Evolutionary conservation across 2,888 invertebrate genomes (phyloP).

Genomic region (Iphiclides podalirius): DNA sequence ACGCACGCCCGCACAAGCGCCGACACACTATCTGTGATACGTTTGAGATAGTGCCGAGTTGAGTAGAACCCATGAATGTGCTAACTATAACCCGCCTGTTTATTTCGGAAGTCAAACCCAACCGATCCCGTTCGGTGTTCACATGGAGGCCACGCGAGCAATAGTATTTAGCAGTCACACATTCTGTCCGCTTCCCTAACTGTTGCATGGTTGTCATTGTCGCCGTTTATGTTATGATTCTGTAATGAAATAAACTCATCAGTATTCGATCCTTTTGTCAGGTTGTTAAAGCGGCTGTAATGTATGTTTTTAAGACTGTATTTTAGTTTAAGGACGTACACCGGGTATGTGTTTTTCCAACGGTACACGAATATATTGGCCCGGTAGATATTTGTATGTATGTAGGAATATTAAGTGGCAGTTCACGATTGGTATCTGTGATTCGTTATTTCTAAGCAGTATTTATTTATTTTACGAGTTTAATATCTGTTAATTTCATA

Average conservation of each 20-base stretch:
- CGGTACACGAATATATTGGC: constrained; percentile 18
- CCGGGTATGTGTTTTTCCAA: constrained; percentile 23
- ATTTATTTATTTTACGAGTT: constrained; percentile 54
- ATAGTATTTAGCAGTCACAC: constrained; percentile 40
- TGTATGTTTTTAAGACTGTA: constrained; percentile 73
- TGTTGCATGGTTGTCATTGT: constrained; percentile 55
- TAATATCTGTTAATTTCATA: constrained; percentile 27
- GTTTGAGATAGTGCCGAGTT: constrained; percentile 58
- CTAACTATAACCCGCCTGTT: constrained; percentile 49
- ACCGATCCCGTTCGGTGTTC: constrained; percentile 32
- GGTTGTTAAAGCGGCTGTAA: constrained; percentile 54
- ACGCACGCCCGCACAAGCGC: constrained; percentile 39
- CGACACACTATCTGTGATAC: constrained; percentile 68
- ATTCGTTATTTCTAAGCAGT: constrained; percentile 67
- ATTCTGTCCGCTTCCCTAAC: constrained; percentile 49
- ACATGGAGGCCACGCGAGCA: constrained; percentile 39
- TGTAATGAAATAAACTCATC: constrained; percentile 13
- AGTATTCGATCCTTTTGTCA: constrained; percentile 41
- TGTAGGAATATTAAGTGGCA: constrained; percentile 38
- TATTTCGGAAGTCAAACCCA: constrained; percentile 39
- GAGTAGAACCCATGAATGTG: constrained; percentile 60
- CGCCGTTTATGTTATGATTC: constrained; percentile 22
- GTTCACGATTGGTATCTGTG: constrained; percentile 71
- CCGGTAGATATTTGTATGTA: constrained; percentile 15
- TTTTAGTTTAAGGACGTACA: constrained; percentile 56